A percentile compares a stretch with the other conserved stretches of the same genome.
phyloP scores from a whole-genome alignment of 2,113 vertebrate species.

The Argyrosomus japonicus region DNA sequence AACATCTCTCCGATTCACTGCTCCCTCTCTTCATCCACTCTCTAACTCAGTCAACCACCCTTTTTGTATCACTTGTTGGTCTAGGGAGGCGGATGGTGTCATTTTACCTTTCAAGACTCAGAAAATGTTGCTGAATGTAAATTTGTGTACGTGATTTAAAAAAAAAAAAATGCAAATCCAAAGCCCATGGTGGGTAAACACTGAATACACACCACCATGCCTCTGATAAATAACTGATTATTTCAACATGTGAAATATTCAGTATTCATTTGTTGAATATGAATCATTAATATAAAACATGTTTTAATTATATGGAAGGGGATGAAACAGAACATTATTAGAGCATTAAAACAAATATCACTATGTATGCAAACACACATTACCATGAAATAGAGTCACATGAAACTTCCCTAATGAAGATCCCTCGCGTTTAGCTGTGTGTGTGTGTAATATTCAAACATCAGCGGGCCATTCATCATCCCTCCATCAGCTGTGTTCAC shows the following conservation, averaged over 20 bases:
- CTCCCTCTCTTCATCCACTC: too few relatives aligned
- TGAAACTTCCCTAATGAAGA: not conserved
- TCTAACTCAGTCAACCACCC: too few relatives aligned
- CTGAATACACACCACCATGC: not conserved
- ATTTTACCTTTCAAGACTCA: too few relatives aligned
- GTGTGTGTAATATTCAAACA: conserved; percentile 62
- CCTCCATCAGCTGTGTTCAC: conserved; percentile 42
- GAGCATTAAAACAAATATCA: not conserved
- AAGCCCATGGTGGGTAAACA: not conserved
- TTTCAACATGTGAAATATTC: too few relatives aligned
- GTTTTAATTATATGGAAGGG: not conserved
- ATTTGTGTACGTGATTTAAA: too few relatives aligned
- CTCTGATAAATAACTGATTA: not conserved
- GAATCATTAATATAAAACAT: not conserved
- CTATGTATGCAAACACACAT: not conserved
- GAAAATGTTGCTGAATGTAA: too few relatives aligned
- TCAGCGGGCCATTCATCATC: conserved; percentile 66
- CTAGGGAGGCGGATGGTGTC: too few relatives aligned
- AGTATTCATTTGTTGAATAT: not conserved
- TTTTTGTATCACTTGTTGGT: too few relatives aligned
- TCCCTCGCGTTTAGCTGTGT: not conserved
- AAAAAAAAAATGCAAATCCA: too few relatives aligned
- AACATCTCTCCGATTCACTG: too few relatives aligned
- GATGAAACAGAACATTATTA: not conserved
- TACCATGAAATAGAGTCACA: not conserved